Base-by-base conservation (phyloP, 1,140 invertebrate species). In the Aphaenogaster floridana region DNA sequence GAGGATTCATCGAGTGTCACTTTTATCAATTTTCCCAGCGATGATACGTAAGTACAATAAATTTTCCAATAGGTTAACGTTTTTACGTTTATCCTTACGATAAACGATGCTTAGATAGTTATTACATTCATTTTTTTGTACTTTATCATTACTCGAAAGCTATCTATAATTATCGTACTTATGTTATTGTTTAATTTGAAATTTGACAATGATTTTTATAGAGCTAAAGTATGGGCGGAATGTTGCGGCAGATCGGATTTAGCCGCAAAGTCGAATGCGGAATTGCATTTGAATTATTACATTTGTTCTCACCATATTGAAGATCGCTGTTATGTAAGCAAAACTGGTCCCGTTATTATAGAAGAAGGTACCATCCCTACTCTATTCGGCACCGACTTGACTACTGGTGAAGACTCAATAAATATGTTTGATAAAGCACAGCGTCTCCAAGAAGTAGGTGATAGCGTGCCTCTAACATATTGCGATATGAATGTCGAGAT, bases 301-400 rank as follows among this genome's bases (percentile, higher is more conserved):
- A 84, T 93, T 81, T 93, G 92, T 57, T 91, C 92, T 13, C 68
- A 93, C 74, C 92, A 93, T 28, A 90, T 93, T 71, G 90, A 92
- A 63, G 91, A 93, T 59, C 89, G 50, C 28, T 91, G 72, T 87
- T 93, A 90, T n/a, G 78, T 92, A 13, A 92, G 86, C 50, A 93
- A 93, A 87, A 80, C 52, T 36, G 68, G 89, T 79, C 86, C 88
- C 7, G 63, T 92, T 21, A 68, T 88, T 42, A 76, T 93, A 66
- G 77, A 91, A 9, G 71, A 92, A 81, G 85, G 87, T 52, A 86
- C 91, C 36, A 45, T 93, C 36, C 91, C 91, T 57, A 92, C 91
- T 3, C 66, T 92, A 36, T 92, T 93, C 74, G 48, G 28, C 48
- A 34, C 52, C 45, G 21, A 17, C 34, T 28, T 17, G 17, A 34